Evolutionary conservation across 2,888 invertebrate species (phyloP).

Genomic region (Chloroclystis v-ata): DNA sequence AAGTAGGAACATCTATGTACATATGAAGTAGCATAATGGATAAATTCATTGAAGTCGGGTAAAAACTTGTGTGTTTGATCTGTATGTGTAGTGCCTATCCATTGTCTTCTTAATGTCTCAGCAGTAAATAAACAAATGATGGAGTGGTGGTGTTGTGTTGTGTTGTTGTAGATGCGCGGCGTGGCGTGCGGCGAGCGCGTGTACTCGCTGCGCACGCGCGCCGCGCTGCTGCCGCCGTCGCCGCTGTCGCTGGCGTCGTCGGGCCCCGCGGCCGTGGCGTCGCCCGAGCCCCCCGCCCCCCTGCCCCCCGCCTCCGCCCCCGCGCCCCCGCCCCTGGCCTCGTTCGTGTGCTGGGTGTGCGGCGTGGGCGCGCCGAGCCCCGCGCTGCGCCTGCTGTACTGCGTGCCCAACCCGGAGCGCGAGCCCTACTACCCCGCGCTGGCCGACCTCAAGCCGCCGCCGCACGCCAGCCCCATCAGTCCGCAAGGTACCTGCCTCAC

Average conservation of each 20-base stretch:
- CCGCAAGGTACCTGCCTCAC: conserved; percentile 81
- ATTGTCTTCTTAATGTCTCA: no score
- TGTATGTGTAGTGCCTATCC: no score
- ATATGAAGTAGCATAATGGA: no score
- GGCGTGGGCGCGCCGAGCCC: conserved; percentile 88
- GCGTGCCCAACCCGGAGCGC: conserved; percentile 88
- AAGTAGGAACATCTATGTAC: no score
- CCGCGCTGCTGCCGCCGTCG: conserved; percentile 73
- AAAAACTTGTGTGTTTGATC: no score
- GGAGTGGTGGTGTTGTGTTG: neutral
- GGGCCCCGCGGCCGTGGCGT: conserved; percentile 61
- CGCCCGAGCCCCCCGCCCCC: conserved; percentile 50
- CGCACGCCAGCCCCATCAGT: conserved; percentile 92
- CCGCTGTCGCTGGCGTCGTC: conserved; percentile 68
- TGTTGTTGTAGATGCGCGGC: conserved; percentile 78
- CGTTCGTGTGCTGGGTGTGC: conserved; percentile 93
- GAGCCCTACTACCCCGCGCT: conserved; percentile 96
- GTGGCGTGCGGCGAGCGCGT: conserved; percentile 87
- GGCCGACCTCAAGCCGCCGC: conserved; percentile 86
- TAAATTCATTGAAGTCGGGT: no score
- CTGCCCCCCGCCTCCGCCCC: conserved; percentile 51
- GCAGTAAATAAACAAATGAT: neutral
- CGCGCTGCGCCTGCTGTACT: conserved; percentile 88
- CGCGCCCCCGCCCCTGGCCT: conserved; percentile 46
- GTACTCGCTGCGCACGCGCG: conserved; percentile 88